Evolutionary conservation across 1,140 invertebrate species (phyloP).

Genomic region (Aphelenchoides avenae): DNA sequence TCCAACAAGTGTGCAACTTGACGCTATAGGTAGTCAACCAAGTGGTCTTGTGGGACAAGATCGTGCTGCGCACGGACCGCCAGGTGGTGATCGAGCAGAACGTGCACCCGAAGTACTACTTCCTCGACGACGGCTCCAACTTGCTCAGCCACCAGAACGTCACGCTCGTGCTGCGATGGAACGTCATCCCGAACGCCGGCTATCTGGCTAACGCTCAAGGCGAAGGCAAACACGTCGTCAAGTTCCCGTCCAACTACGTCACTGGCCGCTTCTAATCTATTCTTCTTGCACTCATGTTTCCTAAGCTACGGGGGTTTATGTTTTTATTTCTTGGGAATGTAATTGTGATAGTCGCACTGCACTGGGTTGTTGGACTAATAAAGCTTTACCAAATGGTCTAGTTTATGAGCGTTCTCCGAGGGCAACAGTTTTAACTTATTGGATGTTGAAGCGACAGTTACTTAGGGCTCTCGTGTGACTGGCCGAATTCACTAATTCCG

Average conservation of each 20-base stretch:
- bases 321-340: neutral
- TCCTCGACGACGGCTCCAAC: constrained; percentile 98
- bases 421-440: neutral
- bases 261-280: constrained; percentile 37
- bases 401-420: neutral
- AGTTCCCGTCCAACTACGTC: constrained; percentile 45
- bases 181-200: constrained; percentile 96
- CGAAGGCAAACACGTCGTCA: constrained; percentile 31
- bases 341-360: neutral
- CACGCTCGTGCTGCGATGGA: constrained; percentile 68
- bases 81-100: constrained; percentile 78
- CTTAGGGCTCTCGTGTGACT: no score
- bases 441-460: no score
- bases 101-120: constrained; percentile 84
- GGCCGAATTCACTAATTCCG: no score
- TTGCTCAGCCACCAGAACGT: constrained; percentile 62
- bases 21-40: constrained; percentile 62
- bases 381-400: neutral
- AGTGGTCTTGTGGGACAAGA: constrained; percentile 98
- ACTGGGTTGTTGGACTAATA: neutral
- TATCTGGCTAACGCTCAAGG: constrained; percentile 43
- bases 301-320: neutral
- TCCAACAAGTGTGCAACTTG: no score
- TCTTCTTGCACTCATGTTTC: no score
- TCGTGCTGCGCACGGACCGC: constrained; percentile 86